Evolutionary conservation across 2,888 invertebrate species (phyloP).

Genomic region (Drosophila prolongata): DNA sequence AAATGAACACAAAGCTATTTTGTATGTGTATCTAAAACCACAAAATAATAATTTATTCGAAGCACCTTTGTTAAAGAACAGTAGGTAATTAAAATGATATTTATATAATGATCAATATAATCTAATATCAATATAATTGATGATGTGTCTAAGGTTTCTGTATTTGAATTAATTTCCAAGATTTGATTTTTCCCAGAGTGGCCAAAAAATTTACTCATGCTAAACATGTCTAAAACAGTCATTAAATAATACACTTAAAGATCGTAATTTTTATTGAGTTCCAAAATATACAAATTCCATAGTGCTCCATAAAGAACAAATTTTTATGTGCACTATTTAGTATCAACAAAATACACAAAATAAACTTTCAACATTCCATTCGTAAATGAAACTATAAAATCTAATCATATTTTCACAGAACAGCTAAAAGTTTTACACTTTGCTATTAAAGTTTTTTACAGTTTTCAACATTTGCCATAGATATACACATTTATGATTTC

Average conservation of each 20-base stretch:
- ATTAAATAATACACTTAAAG: no score
- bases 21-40: not conserved
- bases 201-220: no score
- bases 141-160: not conserved
- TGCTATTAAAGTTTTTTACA: not conserved
- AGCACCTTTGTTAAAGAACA: not conserved
- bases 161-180: no score
- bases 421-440: slow-evolving; percentile 9
- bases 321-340: slow-evolving; percentile 16
- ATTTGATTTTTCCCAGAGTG: no score
- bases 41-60: not conserved
- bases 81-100: not conserved
- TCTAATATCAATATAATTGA: no score
- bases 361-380: slow-evolving; percentile 9
- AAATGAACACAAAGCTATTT: not conserved
- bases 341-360: slow-evolving; percentile 10
- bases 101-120: no score
- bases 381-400: slow-evolving; percentile 15
- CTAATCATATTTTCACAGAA: slow-evolving; percentile 7
- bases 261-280: not conserved
- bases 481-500: slow-evolving; percentile 21
- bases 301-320: slow-evolving; percentile 2
- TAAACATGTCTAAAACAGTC: no score
- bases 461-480: slow-evolving; percentile 3
- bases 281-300: not conserved